phyloP scores from a whole-genome alignment of 2,113 vertebrate species.

The Ceratotherium simum region DNA sequence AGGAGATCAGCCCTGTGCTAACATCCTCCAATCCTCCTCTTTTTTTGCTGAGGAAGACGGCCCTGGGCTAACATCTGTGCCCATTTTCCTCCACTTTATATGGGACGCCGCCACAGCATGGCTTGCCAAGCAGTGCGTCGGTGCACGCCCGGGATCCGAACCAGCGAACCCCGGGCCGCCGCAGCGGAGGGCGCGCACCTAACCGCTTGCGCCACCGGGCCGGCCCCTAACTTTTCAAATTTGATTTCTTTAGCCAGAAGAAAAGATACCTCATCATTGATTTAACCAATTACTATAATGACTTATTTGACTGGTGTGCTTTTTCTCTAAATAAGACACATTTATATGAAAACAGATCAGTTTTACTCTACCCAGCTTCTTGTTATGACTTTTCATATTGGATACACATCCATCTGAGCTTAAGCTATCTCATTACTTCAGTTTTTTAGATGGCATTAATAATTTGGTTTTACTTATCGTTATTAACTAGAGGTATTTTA shows the following conservation, averaged over 20 bases:
- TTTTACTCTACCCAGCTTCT: neutral
- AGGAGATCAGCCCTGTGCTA: too few species aligned
- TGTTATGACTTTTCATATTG: neutral
- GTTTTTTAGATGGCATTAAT: neutral
- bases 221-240: constrained; percentile 39
- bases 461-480: constrained; percentile 45
- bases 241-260: neutral
- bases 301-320: neutral
- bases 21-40: too few species aligned
- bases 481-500: neutral
- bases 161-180: too few species aligned
- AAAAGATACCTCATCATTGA: neutral
- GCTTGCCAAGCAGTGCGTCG: too few species aligned
- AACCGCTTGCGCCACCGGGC: too few species aligned
- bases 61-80: too few species aligned
- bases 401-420: neutral
- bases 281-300: neutral
- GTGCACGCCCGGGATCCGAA: too few species aligned
- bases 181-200: too few species aligned
- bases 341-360: neutral
- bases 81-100: too few species aligned
- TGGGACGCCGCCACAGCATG: too few species aligned
- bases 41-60: too few species aligned
- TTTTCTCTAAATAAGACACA: neutral
- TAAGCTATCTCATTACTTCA: neutral